Evolutionary conservation across 1,140 invertebrate genomes (phyloP), one percentile per base, ranked within the genome.

Genomic region (Zaprionus tsacasi): DNA sequence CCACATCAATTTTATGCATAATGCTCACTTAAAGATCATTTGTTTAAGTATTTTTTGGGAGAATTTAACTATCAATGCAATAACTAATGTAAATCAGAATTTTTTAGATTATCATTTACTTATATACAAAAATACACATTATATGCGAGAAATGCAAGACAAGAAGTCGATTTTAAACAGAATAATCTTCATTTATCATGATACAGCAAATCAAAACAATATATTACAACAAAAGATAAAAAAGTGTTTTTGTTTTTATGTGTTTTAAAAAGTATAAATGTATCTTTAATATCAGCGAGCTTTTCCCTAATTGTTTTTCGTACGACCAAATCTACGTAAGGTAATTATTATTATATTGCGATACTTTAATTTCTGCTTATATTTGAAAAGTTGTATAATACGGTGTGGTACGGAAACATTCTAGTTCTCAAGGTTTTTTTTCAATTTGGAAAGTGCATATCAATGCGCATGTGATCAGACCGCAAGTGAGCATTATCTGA

Each of bases 161-260:
- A 68, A 68, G 57, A 68, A 61, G 27, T 48, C 40, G 57, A 78
- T 59, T 64, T 25, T 64, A 78, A 55, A 60, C 65, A 70, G 59
- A 58, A 73, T 73, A 58, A 74, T 74, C 66, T 70, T 48, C 71
- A 40, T 73, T 63, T 54, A 77, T 55, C 52, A 58, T 59, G 56
- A 76, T 59, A 59, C 65, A 33, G 55, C 79, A 38, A 76, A 70
- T 72, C 45, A 60, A 83, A 81, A 65, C 45, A 81, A 82, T 78
- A 82, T 75, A 82, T 35, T 54, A 45, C 25, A 60, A 60, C 76
- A 70, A 66, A 82, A 30, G 27, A 30, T 30, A 6, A 30, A 30
- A 6, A 30, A 30, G 27, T 30, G 27, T 30, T 30, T 30, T 30
- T 30, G 21, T 21, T 27, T 27, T 27, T 2, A 2, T 27, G 1